A percentile compares a stretch with the other conserved stretches of the same genome.
phyloP scores from a whole-genome alignment of 53 echinoderm and acorn worm species.

The Holothuria leucospilota region DNA sequence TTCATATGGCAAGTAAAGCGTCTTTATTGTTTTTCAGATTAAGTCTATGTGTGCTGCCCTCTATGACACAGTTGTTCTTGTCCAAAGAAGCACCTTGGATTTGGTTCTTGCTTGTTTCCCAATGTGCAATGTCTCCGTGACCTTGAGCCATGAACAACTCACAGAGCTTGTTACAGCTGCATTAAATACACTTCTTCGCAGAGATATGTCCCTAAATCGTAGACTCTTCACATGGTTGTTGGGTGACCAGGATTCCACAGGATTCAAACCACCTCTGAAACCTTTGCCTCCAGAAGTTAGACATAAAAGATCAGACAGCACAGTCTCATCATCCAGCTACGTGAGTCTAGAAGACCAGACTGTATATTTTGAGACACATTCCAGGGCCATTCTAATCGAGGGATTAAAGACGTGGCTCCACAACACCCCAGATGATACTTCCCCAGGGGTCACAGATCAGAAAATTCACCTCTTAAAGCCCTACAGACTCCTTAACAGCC shows the following conservation, averaged over 20 bases:
- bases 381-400: conserved; percentile 76
- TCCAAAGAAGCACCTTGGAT: conserved; percentile 90
- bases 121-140: conserved; percentile 64
- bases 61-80: conserved; percentile 86
- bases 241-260: conserved; percentile 62
- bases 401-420: conserved; percentile 81
- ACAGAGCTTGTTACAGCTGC: conserved; percentile 76
- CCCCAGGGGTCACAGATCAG: conserved; percentile 60
- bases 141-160: conserved; percentile 59
- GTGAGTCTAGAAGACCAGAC: conserved; percentile 85
- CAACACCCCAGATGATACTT: conserved; percentile 56
- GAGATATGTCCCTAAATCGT: conserved; percentile 98
- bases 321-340: conserved; percentile 70
- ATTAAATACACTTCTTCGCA: conserved; percentile 85
- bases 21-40: conserved; percentile 61
- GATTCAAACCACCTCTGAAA: not conserved
- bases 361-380: conserved; percentile 85
- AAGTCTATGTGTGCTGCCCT: conserved; percentile 85
- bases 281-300: not conserved
- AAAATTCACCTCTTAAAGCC: conserved; percentile 83
- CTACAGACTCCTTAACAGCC: conserved; percentile 88
- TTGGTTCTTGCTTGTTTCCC: conserved; percentile 89
- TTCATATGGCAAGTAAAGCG: too few species aligned
- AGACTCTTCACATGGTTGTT: conserved; percentile 92
- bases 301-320: conserved; percentile 66